Percentiles rank a stretch among this genome's conserved stretches.
phyloP scores from a whole-genome alignment of 2,888 invertebrate species.

The Salticus scenicus region DNA sequence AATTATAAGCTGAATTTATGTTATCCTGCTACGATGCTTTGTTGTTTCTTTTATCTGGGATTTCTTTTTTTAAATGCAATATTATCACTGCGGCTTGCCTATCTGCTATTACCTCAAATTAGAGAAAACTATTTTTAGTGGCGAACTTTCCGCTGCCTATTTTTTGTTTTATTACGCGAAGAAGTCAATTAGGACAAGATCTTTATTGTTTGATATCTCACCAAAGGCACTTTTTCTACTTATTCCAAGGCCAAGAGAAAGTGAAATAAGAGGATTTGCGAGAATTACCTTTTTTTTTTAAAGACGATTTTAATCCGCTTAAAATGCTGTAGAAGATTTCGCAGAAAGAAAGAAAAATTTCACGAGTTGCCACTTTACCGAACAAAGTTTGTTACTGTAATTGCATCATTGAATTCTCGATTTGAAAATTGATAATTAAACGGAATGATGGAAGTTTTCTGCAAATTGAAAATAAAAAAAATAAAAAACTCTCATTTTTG shows the following conservation, averaged over 20 bases:
- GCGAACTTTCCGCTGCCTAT: too few relatives aligned
- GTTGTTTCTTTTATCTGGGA: too few relatives aligned
- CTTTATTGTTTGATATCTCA: conserved; percentile 1
- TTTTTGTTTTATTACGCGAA: background rate
- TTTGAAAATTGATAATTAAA: background rate
- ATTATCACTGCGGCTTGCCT: background rate
- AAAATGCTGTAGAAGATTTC: conserved; percentile 1
- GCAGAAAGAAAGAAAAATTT: background rate
- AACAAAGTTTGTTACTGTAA: conserved; percentile 7
- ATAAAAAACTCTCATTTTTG: too few relatives aligned
- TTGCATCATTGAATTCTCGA: background rate
- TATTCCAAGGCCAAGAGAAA: conserved; percentile 2
- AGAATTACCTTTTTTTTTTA: conserved; percentile 1
- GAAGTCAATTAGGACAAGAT: conserved; percentile 15
- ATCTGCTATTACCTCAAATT: background rate
- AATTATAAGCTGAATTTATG: too few relatives aligned
- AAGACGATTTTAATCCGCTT: conserved; percentile 9
- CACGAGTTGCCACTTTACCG: background rate
- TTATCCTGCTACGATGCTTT: too few relatives aligned
- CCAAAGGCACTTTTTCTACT: background rate
- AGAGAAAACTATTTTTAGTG: conserved; percentile 4
- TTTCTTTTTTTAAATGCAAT: too few relatives aligned
- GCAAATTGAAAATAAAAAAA: too few relatives aligned
- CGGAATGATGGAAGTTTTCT: too few relatives aligned
- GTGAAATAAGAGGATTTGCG: background rate